A percentile compares a stretch with the other conserved stretches of the same genome.
These are phyloP conservation scores for Urocynchramus pylzowi DNA, from an alignment of 2,113 vertebrate genomes.

Conservation along the genomic window DNA sequence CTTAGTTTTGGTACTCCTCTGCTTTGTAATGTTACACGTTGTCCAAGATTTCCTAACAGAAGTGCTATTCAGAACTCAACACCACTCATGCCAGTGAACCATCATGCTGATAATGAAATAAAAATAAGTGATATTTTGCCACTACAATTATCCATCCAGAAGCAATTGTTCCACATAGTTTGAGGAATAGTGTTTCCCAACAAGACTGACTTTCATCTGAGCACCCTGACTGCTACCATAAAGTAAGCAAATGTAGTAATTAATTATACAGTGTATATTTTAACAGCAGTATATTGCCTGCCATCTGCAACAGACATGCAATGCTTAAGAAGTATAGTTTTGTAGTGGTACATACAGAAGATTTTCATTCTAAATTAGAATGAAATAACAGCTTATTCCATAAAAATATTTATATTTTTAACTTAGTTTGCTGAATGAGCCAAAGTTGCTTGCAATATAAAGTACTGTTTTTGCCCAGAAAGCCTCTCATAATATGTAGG, in stretches of 20 bases:
- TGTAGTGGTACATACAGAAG: neutral
- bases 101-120: neutral
- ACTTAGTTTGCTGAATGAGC: neutral
- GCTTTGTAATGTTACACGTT: neutral
- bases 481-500: neutral
- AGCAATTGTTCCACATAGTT: neutral
- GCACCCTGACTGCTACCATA: neutral
- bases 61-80: neutral
- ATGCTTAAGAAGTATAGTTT: neutral
- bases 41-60: neutral
- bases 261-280: neutral
- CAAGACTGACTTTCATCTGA: neutral
- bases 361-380: neutral
- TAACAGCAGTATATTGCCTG: neutral
- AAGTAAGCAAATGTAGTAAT: neutral
- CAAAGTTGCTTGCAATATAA: neutral
- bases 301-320: neutral
- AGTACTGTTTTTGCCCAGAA: neutral
- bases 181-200: neutral
- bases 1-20: neutral
- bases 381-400: neutral
- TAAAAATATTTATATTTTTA: neutral
- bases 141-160: neutral
- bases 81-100: neutral
- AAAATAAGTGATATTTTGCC: neutral